Evolutionary conservation across 2,113 vertebrate species (phyloP).

Genomic region (Corydoras maculifer): DNA sequence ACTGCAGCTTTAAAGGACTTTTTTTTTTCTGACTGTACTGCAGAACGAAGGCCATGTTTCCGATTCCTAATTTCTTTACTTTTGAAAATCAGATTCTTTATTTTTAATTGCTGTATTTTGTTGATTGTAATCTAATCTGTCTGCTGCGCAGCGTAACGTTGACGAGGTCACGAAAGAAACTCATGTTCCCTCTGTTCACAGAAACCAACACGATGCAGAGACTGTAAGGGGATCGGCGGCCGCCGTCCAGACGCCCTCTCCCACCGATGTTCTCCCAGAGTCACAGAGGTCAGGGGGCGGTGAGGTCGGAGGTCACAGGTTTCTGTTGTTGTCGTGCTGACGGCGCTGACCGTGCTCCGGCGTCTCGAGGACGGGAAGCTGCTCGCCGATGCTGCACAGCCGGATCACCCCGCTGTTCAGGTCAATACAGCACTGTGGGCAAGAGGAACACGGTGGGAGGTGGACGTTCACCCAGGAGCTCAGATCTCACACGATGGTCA

Average conservation of each 20-base stretch:
- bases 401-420: slow-evolving; percentile 71
- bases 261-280: slow-evolving; percentile 9
- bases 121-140: no score
- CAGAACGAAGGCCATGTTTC: no score
- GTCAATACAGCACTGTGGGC: slow-evolving; percentile 79
- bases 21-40: no score
- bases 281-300: slow-evolving; percentile 3
- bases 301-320: slow-evolving; percentile 57
- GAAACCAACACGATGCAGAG: not conserved
- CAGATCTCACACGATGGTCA: no score
- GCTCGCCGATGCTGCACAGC: slow-evolving; percentile 66
- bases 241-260: slow-evolving; percentile 38
- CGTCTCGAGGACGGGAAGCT: slow-evolving; percentile 78
- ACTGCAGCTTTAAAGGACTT: no score
- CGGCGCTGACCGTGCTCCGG: slow-evolving; percentile 52
- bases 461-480: no score
- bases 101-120: no score
- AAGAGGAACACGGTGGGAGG: slow-evolving; percentile 3
- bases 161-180: no score
- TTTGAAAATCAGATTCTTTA: no score
- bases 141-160: no score
- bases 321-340: slow-evolving; percentile 61
- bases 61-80: no score
- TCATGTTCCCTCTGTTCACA: no score
- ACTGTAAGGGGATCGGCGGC: slow-evolving; percentile 10